Conservation (phyloP, 2,113 vertebrate genomes). For the Climacteris rufus region DNA sequence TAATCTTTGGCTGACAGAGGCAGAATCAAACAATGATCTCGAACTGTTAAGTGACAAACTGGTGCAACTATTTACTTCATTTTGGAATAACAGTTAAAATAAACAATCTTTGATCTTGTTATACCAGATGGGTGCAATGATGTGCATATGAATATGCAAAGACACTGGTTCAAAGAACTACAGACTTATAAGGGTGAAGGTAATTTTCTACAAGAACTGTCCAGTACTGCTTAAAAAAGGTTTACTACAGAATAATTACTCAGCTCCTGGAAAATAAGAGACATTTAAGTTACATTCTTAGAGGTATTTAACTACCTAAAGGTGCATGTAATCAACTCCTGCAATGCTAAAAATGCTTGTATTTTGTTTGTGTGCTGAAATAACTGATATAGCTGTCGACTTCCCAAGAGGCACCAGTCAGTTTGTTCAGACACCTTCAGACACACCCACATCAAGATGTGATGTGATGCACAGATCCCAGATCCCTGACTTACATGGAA, state of each 20-base stretch:
- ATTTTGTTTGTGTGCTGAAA: neutral
- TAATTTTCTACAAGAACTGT: neutral
- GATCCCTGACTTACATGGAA: neutral
- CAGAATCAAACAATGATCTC: neutral
- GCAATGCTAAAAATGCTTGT: neutral
- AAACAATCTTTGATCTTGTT: neutral
- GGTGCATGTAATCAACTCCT: neutral
- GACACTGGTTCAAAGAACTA: neutral
- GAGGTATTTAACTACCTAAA: neutral
- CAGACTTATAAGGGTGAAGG: neutral
- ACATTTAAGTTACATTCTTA: neutral
- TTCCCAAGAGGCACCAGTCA: neutral
- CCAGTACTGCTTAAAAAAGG: neutral
- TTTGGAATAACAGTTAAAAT: constrained; percentile 5
- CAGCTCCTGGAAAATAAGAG: neutral
- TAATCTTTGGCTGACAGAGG: neutral
- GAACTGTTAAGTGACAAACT: neutral
- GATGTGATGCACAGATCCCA: neutral
- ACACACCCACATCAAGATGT: neutral
- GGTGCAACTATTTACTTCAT: neutral
- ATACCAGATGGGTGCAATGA: neutral
- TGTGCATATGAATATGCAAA: neutral
- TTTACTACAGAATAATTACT: neutral
- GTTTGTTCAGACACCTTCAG: neutral
- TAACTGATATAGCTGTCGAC: neutral